These are phyloP conservation scores for Calcarius ornatus DNA, from an alignment of 2,113 vertebrate species.

Conservation along the genomic window DNA sequence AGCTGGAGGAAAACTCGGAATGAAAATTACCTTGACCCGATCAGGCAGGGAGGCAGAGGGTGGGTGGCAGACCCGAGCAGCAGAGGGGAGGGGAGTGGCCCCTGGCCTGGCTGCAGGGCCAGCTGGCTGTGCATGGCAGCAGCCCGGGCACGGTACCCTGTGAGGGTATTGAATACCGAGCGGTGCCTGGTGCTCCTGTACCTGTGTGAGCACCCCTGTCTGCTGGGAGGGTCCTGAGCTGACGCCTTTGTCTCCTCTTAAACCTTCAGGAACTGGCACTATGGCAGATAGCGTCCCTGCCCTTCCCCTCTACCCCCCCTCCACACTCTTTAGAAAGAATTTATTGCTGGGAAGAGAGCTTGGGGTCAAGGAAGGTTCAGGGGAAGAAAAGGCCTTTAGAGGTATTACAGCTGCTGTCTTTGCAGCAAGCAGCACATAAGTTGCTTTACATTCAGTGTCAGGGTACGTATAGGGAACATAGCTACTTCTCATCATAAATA, in stretches of 20 bases:
- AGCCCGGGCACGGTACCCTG: not conserved
- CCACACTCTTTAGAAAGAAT: not conserved
- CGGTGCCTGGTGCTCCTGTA: not conserved
- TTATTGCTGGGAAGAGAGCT: slow-evolving; percentile 20
- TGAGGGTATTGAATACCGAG: not conserved
- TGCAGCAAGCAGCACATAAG: not conserved
- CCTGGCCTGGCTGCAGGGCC: not conserved
- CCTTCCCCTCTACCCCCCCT: not conserved
- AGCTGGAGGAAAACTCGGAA: fast-evolving
- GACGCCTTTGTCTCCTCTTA: not conserved
- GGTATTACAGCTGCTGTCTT: not conserved
- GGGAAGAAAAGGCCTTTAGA: not conserved
- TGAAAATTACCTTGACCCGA: not conserved
- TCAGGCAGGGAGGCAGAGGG: not conserved
- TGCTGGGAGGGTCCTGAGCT: not conserved
- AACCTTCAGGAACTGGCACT: not conserved
- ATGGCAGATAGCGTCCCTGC: not conserved
- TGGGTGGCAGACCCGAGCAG: not conserved
- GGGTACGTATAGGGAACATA: not conserved
- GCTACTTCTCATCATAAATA: not conserved
- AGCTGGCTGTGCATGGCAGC: not conserved
- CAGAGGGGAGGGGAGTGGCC: not conserved
- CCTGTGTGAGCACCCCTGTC: not conserved
- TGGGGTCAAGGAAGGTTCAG: slow-evolving; percentile 19
- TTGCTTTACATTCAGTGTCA: not conserved